phyloP scores from a whole-genome alignment of 1,140 invertebrate genomes.

The Leucophenga varia region DNA sequence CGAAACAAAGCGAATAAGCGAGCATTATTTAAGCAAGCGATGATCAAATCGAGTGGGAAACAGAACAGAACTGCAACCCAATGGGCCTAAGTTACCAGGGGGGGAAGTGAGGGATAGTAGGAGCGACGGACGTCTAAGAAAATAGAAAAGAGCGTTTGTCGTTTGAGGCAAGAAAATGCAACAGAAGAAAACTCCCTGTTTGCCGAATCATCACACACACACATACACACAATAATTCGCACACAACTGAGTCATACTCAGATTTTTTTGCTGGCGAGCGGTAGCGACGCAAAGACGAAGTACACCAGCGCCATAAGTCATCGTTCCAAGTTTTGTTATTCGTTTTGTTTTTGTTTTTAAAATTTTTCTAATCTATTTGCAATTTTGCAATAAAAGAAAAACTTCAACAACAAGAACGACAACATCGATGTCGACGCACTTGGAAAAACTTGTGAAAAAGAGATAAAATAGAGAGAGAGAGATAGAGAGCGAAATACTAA shows the following conservation, averaged over 20 bases:
- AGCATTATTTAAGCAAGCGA: not conserved
- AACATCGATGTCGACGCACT: no score
- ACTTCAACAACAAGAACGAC: no score
- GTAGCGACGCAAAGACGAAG: not conserved
- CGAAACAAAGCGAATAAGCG: no score
- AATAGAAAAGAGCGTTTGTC: constrained; percentile 9
- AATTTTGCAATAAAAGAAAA: constrained; percentile 13
- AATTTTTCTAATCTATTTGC: constrained; percentile 42
- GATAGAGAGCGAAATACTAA: not conserved
- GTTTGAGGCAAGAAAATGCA: not conserved
- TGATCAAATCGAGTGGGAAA: no score
- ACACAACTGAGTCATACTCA: no score
- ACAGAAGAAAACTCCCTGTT: constrained; percentile 6
- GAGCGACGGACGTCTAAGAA: constrained; percentile 23
- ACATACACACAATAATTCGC: no score
- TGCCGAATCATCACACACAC: no score
- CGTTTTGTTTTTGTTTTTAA: constrained; percentile 23
- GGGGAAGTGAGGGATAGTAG: constrained; percentile 37
- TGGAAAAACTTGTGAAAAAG: not conserved
- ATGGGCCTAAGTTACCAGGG: no score
- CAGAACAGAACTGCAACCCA: no score
- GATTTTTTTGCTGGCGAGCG: no score
- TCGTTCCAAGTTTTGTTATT: constrained; percentile 11
- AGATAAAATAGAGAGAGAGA: not conserved
- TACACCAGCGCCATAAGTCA: constrained; percentile 10